A percentile compares a stretch with the other conserved stretches of the same genome.
phyloP scores from a whole-genome alignment of 2,888 invertebrate genomes.

The Eilema caniola region DNA sequence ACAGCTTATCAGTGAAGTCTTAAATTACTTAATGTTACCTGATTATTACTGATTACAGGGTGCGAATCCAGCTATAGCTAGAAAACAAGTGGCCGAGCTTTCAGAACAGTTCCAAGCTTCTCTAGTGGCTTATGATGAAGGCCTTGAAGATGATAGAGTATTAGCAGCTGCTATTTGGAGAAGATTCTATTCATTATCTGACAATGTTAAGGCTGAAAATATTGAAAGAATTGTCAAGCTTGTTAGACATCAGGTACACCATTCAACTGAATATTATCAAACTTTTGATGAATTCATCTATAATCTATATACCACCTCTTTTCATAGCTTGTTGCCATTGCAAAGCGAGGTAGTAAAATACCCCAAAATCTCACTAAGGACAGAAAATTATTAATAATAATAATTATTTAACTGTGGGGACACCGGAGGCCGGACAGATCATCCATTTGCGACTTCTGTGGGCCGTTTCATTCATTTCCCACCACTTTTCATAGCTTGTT shows the following conservation, averaged over 20 bases:
- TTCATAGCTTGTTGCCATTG: background rate
- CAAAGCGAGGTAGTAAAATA: background rate
- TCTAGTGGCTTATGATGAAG: conserved; percentile 95
- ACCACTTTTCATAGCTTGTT: background rate
- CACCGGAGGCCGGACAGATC: too few relatives aligned
- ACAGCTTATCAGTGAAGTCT: too few relatives aligned
- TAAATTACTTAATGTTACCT: background rate
- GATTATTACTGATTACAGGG: conserved; percentile 78
- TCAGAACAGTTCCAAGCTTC: conserved; percentile 95
- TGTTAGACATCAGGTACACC: conserved; percentile 91
- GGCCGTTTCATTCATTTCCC: too few relatives aligned
- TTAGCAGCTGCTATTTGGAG: conserved; percentile 95
- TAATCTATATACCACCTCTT: too few relatives aligned
- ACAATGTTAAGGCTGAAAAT: conserved; percentile 88
- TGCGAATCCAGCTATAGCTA: conserved; percentile 87
- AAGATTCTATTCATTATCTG: conserved; percentile 90
- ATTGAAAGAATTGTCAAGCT: conserved; percentile 92
- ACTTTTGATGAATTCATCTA: background rate
- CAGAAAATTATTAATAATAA: too few relatives aligned
- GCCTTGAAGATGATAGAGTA: conserved; percentile 91
- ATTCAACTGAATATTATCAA: background rate
- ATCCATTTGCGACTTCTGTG: too few relatives aligned
- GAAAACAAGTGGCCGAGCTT: conserved; percentile 88
- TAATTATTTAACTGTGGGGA: too few relatives aligned
- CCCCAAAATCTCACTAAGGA: background rate